phyloP scores from a whole-genome alignment of 2,113 vertebrate genomes.

The Rhinoderma darwinii region DNA sequence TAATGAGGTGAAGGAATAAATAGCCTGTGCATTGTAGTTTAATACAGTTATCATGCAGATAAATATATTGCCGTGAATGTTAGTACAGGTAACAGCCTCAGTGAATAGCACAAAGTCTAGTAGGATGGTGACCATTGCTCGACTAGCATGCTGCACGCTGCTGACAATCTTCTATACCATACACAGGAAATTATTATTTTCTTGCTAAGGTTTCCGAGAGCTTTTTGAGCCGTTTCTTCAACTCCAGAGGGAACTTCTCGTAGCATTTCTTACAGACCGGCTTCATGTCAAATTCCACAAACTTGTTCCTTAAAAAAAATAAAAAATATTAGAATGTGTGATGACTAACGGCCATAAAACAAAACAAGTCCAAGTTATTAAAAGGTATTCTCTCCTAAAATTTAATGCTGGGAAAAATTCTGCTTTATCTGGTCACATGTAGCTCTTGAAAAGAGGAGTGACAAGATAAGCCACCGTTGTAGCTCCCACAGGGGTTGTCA shows the following conservation, averaged over 20 bases:
- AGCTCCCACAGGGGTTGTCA: background rate
- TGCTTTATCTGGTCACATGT: background rate
- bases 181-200: conserved; percentile 76
- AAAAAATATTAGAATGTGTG: conserved; percentile 48
- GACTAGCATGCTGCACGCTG: conserved; percentile 11
- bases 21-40: conserved; percentile 39
- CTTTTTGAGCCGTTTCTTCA: conserved; percentile 99
- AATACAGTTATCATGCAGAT: conserved; percentile 55
- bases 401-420: background rate
- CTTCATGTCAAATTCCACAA: conserved; percentile 99
- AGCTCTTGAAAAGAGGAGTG: background rate
- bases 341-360: background rate
- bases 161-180: conserved; percentile 10
- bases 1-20: conserved; percentile 57
- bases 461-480: background rate
- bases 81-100: conserved; percentile 62
- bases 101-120: conserved; percentile 56
- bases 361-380: background rate
- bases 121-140: conserved; percentile 53
- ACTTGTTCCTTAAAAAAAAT: conserved; percentile 88
- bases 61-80: conserved; percentile 57
- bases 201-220: conserved; percentile 90
- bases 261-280: conserved; percentile 99
- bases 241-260: conserved; percentile 96
- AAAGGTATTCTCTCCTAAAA: background rate